Evolutionary conservation across 2,888 invertebrate genomes (phyloP).

Genomic region (Auanema sp.): DNA sequence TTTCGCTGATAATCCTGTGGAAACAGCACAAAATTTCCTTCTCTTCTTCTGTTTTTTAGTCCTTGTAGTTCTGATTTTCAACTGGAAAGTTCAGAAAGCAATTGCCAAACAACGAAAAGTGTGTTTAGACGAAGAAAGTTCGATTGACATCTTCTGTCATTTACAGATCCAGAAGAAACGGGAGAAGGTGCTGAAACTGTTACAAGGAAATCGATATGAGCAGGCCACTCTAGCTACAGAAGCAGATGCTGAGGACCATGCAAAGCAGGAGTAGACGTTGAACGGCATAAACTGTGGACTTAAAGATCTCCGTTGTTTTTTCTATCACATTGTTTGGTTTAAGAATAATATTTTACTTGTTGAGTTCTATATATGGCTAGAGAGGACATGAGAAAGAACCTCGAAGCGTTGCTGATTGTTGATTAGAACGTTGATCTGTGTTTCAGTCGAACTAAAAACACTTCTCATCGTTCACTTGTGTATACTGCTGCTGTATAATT

Average conservation of each 20-base stretch:
- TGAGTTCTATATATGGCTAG: not conserved
- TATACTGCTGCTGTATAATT: too few species aligned
- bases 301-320: too few species aligned
- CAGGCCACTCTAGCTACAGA: not conserved
- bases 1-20: slow-evolving; percentile 1
- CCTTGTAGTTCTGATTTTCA: slow-evolving; percentile 29
- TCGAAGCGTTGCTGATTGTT: too few species aligned
- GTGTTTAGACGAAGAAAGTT: not conserved
- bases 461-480: too few species aligned
- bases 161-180: slow-evolving; percentile 6
- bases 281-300: not conserved
- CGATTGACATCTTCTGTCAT: not conserved
- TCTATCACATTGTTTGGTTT: not conserved
- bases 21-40: not conserved
- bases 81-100: slow-evolving; percentile 33
- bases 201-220: slow-evolving; percentile 7
- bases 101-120: slow-evolving; percentile 25
- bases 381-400: not conserved
- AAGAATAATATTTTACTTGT: slow-evolving; percentile 1
- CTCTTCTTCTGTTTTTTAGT: slow-evolving; percentile 14
- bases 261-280: slow-evolving; percentile 6
- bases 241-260: slow-evolving; percentile 1
- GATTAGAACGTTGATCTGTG: too few species aligned
- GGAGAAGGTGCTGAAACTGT: slow-evolving; percentile 14
- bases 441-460: too few species aligned